Evolutionary conservation across 2,113 vertebrate genomes (phyloP), one percentile per base, ranked within the genome.

Genomic region (Proterorhinus semilunaris): DNA sequence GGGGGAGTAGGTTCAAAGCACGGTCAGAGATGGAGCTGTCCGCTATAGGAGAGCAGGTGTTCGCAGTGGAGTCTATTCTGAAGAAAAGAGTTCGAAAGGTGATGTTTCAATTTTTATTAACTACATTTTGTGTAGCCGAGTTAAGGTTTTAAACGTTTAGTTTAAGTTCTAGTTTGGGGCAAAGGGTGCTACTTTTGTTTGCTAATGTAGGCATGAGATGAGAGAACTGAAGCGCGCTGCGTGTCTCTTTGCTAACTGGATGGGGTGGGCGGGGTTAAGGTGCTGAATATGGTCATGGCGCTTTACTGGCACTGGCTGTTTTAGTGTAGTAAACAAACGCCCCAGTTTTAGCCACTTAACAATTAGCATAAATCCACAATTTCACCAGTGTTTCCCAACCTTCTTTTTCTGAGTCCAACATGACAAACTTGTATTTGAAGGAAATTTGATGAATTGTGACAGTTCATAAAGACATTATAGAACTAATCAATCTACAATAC

Each of bases 21-120:
- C 54, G 76, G 73, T 13, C 74, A 45, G 74, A 62, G 88, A 98
- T 98, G 96, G 96, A 98, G 94, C 96, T 98, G 88, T 98, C 97
- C 74, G 96, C 96, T 49, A 98, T 98, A 55, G 97, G 96, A 44
- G 97, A 98, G 92, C 97, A 98, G 94, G 97, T 98, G 91, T 98
- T 98, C 68, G 97, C 97, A 0, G 97, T 98, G 86, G 97, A 98
- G 77, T 95, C 95, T 71, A 94, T 98, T 88, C 89, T 94, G 64
- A 98, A 98, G 94, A 98, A 96, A 90, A 95, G 97, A 83, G 91
- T 97, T 78, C 85, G 94, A 79, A 98, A 98, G 97, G 97, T 98
- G 92, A 86, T 54, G 8, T 12, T 48, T 8, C 1, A 1, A 1
- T 0, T 8, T 15, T 17, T 7, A 12, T 1, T n/a, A 10, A 8